Evolutionary conservation across 2,113 vertebrate species (phyloP).

Genomic region (Semicossyphus pulcher): DNA sequence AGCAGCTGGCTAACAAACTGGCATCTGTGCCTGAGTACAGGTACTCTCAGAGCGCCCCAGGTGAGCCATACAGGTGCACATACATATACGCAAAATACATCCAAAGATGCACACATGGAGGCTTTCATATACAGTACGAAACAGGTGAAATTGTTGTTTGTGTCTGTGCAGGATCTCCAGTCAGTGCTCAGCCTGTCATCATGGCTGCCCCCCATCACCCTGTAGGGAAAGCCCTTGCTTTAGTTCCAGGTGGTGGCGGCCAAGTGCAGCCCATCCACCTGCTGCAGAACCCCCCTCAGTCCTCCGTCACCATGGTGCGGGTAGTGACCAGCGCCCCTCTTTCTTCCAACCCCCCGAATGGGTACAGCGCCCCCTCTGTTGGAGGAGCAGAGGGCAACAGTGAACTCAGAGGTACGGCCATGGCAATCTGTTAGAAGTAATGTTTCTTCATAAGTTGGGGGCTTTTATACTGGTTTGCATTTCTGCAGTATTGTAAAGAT

Average conservation of each 20-base stretch:
- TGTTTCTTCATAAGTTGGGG: too few relatives aligned
- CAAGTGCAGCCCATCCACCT: slow-evolving; percentile 90
- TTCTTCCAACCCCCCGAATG: slow-evolving; percentile 88
- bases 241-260: slow-evolving; percentile 89
- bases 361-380: slow-evolving; percentile 89
- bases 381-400: slow-evolving; percentile 82
- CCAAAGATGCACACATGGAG: not conserved
- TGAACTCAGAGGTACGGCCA: slow-evolving; percentile 79
- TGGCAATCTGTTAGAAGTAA: not conserved
- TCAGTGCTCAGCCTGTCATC: slow-evolving; percentile 93
- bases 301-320: slow-evolving; percentile 94
- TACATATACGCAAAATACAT: not conserved
- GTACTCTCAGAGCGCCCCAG: slow-evolving; percentile 96
- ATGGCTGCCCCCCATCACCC: slow-evolving; percentile 93
- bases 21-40: slow-evolving; percentile 95
- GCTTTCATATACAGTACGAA: not conserved
- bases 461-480: too few relatives aligned
- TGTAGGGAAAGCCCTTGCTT: slow-evolving; percentile 89
- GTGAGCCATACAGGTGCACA: slow-evolving; percentile 76
- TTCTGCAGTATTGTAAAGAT: too few relatives aligned
- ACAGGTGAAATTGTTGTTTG: not conserved
- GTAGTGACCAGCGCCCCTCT: slow-evolving; percentile 88
- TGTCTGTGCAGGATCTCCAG: slow-evolving; percentile 88
- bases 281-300: slow-evolving; percentile 86
- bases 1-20: slow-evolving; percentile 88